Evolutionary conservation across 2,888 invertebrate genomes (phyloP), one percentile per base, ranked within the genome.

Genomic region (Phortica magna): DNA sequence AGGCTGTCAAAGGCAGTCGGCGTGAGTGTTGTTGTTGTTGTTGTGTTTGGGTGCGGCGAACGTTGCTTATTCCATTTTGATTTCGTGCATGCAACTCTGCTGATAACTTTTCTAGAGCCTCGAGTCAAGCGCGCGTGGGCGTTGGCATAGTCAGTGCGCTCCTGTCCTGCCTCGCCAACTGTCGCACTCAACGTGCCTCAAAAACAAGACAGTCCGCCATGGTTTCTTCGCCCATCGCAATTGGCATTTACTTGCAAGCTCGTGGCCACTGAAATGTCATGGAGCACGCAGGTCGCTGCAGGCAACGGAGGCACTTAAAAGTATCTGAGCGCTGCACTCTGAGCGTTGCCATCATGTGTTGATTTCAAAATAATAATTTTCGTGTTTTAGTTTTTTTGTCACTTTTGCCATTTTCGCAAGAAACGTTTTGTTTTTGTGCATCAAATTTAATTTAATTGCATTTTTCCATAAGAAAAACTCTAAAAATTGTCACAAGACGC

Each of bases 111-210:
- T 48, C 10, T 48, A 14, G 48, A 48, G 48, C 48, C 48, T 48
- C 7, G 2, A 48, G 48, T n/a, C 42, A 19, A 39, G 39, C 57
- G 72, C 14, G 42, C 41, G 85, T 76, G 83, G 83, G 75, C 76
- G 68, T 64, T 71, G 61, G 48, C 42, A 48, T 65, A 61, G 48
- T 65, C 48, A 59, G 68, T 48, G 48, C 9, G 2, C 14, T 1
- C 2, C 48, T 6, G 14, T 12, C 48, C 14, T 48, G 5, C 7
- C 14, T 9, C 48, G 7, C 14, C 14, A 31, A 31, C 2, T 31
- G 31, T 31, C 31, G 31, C 31, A 31, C 3, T 31, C 31, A 31
- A 14, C 55, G 12, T 55, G 55, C 31, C 31, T 31, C 31, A 31
- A 31, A 31, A 31, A 31, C 31, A 1, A 31, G 31, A 4, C 55